Evolutionary conservation across 2,888 invertebrate genomes (phyloP).

Genomic region (Cephonodes hylas): DNA sequence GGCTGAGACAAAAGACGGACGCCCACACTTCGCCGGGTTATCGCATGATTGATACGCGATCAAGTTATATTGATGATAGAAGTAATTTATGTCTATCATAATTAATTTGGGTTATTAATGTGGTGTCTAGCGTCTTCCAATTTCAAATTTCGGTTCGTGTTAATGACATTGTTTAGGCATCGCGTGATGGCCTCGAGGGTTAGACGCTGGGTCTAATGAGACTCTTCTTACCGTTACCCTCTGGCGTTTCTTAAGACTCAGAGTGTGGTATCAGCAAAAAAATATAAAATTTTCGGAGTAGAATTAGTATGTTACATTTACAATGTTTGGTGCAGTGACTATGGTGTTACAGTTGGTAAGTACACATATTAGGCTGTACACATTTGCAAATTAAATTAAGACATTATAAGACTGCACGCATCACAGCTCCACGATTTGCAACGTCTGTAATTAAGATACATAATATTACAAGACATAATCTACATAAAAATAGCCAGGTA

Average conservation of each 20-base stretch:
- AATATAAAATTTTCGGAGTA: no score
- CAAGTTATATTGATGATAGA: background rate
- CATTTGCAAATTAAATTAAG: background rate
- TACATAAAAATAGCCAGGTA: background rate
- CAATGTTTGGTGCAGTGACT: no score
- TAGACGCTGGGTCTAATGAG: no score
- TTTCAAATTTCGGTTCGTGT: background rate
- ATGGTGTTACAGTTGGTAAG: no score
- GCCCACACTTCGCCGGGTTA: slow-evolving; percentile 9
- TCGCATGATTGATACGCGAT: slow-evolving; percentile 10
- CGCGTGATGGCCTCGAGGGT: no score
- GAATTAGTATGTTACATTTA: no score
- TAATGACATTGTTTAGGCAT: background rate
- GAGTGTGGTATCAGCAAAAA: no score
- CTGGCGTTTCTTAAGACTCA: no score
- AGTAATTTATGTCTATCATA: slow-evolving; percentile 5
- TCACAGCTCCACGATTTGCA: background rate
- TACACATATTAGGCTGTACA: no score
- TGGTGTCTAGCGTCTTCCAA: background rate
- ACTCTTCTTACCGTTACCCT: no score
- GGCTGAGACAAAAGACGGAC: slow-evolving; percentile 37
- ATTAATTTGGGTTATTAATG: slow-evolving; percentile 5
- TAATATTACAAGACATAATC: no score
- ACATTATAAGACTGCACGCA: background rate
- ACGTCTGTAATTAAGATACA: background rate